phyloP scores from a whole-genome alignment of 2,888 invertebrate species.

The Sturmia bella region DNA sequence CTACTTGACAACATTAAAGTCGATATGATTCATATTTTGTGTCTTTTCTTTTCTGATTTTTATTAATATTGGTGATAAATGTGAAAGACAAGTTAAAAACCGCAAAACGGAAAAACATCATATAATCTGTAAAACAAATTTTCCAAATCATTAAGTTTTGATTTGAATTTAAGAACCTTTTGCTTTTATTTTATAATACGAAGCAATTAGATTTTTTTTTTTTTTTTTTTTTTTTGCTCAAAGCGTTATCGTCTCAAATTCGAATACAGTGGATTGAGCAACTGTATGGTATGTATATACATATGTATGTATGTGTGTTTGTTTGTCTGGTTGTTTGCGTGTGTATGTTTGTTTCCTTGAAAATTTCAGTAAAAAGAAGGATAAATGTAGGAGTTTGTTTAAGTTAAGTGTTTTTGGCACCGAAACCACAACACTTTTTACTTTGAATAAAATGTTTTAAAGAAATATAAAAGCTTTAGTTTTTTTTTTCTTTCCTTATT shows the following conservation, averaged over 20 bases:
- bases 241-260: slow-evolving; percentile 11
- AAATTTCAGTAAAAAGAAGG: slow-evolving; percentile 44
- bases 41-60: slow-evolving; percentile 8
- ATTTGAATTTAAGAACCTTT: slow-evolving; percentile 73
- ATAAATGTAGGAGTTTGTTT: slow-evolving; percentile 69
- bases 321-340: neutral
- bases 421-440: slow-evolving; percentile 62
- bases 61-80: slow-evolving; percentile 10
- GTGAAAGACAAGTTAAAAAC: slow-evolving; percentile 5
- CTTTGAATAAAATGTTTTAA: slow-evolving; percentile 56
- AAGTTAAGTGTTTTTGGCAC: slow-evolving; percentile 69
- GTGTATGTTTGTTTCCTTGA: neutral
- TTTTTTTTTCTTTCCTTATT: slow-evolving; percentile 35
- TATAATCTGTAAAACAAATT: slow-evolving; percentile 70
- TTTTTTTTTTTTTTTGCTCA: slow-evolving; percentile 17
- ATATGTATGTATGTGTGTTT: slow-evolving; percentile 14
- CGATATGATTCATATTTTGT: neutral
- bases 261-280: neutral
- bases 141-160: slow-evolving; percentile 76
- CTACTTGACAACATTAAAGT: too few relatives aligned
- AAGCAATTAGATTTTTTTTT: slow-evolving; percentile 49
- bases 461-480: slow-evolving; percentile 56
- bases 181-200: slow-evolving; percentile 56
- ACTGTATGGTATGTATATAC: neutral
- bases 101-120: slow-evolving; percentile 16